Percentiles rank a stretch among this genome's conserved stretches.
phyloP scores from a whole-genome alignment of 2,113 vertebrate species.

The Reinhardtius hippoglossoides region DNA sequence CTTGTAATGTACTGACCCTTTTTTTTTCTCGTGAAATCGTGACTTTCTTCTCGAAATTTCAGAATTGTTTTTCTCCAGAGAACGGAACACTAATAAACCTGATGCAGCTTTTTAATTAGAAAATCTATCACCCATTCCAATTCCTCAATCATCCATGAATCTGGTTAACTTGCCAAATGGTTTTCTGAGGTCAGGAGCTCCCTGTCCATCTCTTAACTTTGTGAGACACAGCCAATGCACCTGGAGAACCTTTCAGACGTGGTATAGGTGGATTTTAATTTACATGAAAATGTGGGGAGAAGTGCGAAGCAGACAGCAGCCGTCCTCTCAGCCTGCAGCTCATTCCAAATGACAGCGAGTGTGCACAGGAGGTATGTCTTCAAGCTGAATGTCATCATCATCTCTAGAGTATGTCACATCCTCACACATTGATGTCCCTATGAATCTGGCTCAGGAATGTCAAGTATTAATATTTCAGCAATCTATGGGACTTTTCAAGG shows the following conservation, averaged over 20 bases:
- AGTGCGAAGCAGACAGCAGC: constrained; percentile 30
- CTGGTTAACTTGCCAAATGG: not conserved
- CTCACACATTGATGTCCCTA: constrained; percentile 58
- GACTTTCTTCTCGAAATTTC: too few species aligned
- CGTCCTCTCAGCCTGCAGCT: constrained; percentile 36
- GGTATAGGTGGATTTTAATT: constrained; percentile 37
- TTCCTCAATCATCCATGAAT: not conserved
- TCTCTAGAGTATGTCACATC: constrained; percentile 55
- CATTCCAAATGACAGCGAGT: constrained; percentile 56
- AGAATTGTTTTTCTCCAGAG: not conserved
- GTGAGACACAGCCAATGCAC: not conserved
- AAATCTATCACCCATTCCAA: constrained; percentile 16
- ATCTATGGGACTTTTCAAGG: constrained; percentile 21
- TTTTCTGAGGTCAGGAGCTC: not conserved
- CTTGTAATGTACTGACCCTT: too few species aligned
- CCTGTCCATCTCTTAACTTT: not conserved
- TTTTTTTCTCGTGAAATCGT: too few species aligned
- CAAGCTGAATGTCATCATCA: constrained; percentile 62
- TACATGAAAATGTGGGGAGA: constrained; percentile 50
- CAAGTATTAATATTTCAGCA: constrained; percentile 74
- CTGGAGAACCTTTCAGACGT: constrained; percentile 1
- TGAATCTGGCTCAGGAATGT: constrained; percentile 64
- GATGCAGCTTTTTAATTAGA: constrained; percentile 7
- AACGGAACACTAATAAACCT: not conserved
- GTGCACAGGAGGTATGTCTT: constrained; percentile 59